phyloP scores from a whole-genome alignment of 2,888 invertebrate genomes.

The Panopea generosa region DNA sequence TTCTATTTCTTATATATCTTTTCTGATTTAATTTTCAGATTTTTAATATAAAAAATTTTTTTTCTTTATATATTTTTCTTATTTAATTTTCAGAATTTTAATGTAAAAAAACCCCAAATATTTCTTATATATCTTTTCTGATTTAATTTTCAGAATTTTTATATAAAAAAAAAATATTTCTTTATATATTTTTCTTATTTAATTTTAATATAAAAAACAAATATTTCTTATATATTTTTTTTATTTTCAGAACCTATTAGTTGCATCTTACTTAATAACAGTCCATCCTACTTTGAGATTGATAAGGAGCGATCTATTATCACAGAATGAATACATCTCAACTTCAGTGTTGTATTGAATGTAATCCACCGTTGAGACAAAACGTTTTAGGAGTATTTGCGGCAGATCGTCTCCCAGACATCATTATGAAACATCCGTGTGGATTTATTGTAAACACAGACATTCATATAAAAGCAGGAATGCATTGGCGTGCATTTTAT shows the following conservation, averaged over 20 bases:
- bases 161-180: not conserved
- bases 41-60: no score
- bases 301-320: slow-evolving; percentile 21
- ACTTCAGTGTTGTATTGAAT: slow-evolving; percentile 25
- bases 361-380: slow-evolving; percentile 11
- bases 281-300: slow-evolving; percentile 25
- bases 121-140: no score
- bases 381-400: slow-evolving; percentile 23
- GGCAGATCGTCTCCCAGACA: slow-evolving; percentile 26
- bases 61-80: no score
- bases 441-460: slow-evolving; percentile 31
- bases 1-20: no score
- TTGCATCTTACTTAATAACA: slow-evolving; percentile 21
- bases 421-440: not conserved
- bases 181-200: not conserved
- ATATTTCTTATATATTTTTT: slow-evolving; percentile 2
- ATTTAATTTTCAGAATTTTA: no score
- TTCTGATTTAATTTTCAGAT: not conserved
- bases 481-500: slow-evolving; percentile 26
- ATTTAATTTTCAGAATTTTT: no score
- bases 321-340: slow-evolving; percentile 27
- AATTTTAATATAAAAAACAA: not conserved
- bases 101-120: no score
- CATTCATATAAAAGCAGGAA: slow-evolving; percentile 5
- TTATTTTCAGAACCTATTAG: slow-evolving; percentile 12